Percentiles rank a stretch among this genome's conserved stretches.
These are phyloP conservation scores for Caenorhabditis angaria DNA, from an alignment of 2,888 invertebrate species.

Conservation along the genomic window DNA sequence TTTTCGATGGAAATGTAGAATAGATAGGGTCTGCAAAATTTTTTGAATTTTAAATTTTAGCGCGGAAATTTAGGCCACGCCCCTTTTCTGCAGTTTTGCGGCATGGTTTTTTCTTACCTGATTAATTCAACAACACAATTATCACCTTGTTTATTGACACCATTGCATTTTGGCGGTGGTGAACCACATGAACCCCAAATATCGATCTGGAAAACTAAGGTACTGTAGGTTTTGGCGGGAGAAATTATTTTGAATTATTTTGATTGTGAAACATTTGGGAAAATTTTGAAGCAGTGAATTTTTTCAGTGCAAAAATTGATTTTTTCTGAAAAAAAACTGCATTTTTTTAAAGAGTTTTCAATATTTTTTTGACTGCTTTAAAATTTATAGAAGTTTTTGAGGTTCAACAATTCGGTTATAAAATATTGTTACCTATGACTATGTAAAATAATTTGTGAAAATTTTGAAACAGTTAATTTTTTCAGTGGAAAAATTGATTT, in stretches of 20 bases:
- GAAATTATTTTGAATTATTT: no score
- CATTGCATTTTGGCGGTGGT: not conserved
- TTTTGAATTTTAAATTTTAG: no score
- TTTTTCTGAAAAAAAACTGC: not conserved
- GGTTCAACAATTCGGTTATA: no score
- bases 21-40: slow-evolving; percentile 41
- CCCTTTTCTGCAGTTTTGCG: not conserved
- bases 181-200: slow-evolving; percentile 10
- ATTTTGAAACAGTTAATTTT: no score
- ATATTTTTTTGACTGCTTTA: no score
- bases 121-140: slow-evolving; percentile 40
- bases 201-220: slow-evolving; percentile 1
- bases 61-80: not conserved
- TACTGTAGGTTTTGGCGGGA: no score
- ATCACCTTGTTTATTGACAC: slow-evolving; percentile 31
- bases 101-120: slow-evolving; percentile 15
- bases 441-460: no score
- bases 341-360: no score
- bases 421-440: no score
- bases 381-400: no score
- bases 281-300: no score
- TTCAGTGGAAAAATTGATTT: not conserved
- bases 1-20: slow-evolving; percentile 62
- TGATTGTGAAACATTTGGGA: no score
- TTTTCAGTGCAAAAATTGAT: not conserved